Percentiles rank a stretch among this genome's conserved stretches.
Evolutionary conservation across 2,113 vertebrate genomes (phyloP).

Genomic region (Motacilla tschutschensis): DNA sequence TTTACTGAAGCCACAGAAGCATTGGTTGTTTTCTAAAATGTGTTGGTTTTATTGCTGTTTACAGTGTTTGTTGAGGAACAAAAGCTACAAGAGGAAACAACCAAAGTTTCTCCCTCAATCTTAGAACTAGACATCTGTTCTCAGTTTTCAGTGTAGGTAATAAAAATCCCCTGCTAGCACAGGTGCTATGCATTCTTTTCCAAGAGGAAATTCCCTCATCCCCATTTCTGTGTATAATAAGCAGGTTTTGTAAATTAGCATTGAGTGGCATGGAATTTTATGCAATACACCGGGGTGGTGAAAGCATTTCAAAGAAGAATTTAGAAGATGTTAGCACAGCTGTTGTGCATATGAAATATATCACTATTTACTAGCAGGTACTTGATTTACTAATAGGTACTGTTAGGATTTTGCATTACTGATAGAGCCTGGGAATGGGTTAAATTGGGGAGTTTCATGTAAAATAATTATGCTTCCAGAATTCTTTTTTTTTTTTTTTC

Average conservation of each 20-base stretch:
- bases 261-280: not conserved
- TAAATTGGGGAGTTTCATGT: rapidly evolving
- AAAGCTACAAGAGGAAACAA: not conserved
- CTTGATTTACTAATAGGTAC: not conserved
- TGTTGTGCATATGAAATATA: not conserved
- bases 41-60: not conserved
- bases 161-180: not conserved
- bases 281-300: not conserved
- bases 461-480: not conserved
- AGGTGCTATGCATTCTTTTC: not conserved
- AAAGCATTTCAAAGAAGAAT: not conserved
- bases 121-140: not conserved
- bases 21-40: not conserved
- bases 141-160: not conserved
- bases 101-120: not conserved
- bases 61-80: not conserved
- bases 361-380: not conserved
- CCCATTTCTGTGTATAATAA: not conserved
- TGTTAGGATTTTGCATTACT: not conserved
- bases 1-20: not conserved
- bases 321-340: not conserved
- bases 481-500: not conserved
- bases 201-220: not conserved
- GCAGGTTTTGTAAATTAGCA: not conserved
- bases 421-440: not conserved